Evolutionary conservation across 2,113 vertebrate genomes (phyloP), one percentile per base, ranked within the genome.

Genomic region (Tamias sibiricus): DNA sequence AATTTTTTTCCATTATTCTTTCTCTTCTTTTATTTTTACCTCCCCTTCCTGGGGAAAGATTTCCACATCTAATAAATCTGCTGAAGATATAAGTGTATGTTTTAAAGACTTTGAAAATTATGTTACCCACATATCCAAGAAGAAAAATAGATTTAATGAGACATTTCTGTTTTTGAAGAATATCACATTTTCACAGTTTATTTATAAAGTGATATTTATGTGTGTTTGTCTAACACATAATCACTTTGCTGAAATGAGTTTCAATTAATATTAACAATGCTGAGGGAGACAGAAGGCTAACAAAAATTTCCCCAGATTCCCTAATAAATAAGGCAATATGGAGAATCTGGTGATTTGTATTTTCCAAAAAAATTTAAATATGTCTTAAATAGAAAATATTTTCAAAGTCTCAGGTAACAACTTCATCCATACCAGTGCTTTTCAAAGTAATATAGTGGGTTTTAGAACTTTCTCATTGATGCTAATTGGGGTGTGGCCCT

Each of bases 141-240:
- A 42, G 74, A 32, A 28, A 83, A 77, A 52, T 81, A 52, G 30
- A 72, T 28, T 80, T 90, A 90, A 82, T 87, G 37, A 74, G 81
- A 90, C 52, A 90, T 59, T n/a, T 88, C 52, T 77, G 40, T 71
- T 74, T 92, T 89, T 96, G 40, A 90, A 96, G 95, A 84, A 74
- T 17, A 82, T 52, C 69, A 90, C 54, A 71, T 76, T 79, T 95
- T 96, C 37, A 93, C 79, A 72, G 86, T 76, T 93, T 96, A 95
- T 91, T 93, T 94, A 71, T 77, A 86, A 91, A 93, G 28, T 87
- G 52, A 49, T 94, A 81, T 85, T 95, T 88, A n/a, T 74, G 74
- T 22, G 4, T 37, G 2, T 84, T 93, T 40, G 6, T 44, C 90
- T 92, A 81, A 75, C 64, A 83, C 42, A 75, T 54, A 71, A 66